phyloP scores from a whole-genome alignment of 2,888 invertebrate species.

The Morinoia aosen region DNA sequence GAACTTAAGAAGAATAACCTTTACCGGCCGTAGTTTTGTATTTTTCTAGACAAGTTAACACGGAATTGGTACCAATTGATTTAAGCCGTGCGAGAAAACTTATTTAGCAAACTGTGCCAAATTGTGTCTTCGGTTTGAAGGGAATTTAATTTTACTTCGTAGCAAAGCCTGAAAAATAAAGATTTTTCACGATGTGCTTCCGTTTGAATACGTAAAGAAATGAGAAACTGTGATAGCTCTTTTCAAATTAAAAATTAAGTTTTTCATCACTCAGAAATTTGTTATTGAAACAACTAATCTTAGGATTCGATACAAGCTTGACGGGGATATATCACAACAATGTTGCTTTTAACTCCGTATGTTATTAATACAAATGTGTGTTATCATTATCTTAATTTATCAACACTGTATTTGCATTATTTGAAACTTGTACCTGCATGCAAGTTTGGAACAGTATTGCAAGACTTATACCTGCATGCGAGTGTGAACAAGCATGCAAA shows the following conservation, averaged over 20 bases:
- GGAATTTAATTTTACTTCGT: not conserved
- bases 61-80: not conserved
- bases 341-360: not conserved
- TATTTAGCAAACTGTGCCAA: not conserved
- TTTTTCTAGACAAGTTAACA: not conserved
- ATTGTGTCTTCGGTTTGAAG: not conserved
- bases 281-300: not conserved
- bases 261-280: not conserved
- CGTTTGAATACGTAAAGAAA: not conserved
- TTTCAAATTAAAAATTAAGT: not conserved
- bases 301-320: not conserved
- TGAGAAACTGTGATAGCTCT: not conserved
- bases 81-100: not conserved
- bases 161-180: not conserved
- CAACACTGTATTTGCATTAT: too few relatives aligned
- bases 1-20: not conserved
- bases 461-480: too few relatives aligned
- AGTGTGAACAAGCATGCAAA: too few relatives aligned
- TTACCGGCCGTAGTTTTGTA: not conserved
- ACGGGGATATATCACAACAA: not conserved
- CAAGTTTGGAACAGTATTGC: too few relatives aligned
- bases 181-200: not conserved
- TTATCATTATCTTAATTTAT: not conserved
- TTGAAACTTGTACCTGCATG: too few relatives aligned
- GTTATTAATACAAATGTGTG: not conserved